phyloP scores from a whole-genome alignment of 2,888 invertebrate species.

The Atherix ibis region DNA sequence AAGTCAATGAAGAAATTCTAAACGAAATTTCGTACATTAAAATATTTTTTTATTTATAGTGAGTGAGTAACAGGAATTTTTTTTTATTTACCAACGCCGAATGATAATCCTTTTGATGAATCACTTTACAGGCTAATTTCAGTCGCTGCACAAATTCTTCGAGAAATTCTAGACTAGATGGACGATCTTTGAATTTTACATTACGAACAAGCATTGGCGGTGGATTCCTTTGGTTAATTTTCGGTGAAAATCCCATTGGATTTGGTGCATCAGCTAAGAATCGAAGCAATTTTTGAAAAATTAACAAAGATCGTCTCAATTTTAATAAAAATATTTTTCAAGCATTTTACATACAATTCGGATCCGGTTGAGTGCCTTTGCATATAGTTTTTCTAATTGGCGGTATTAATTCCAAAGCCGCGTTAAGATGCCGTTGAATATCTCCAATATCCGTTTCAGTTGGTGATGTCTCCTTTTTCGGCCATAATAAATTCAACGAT shows the following conservation, averaged over 20 bases:
- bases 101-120: constrained; percentile 62
- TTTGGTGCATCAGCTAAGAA: constrained; percentile 49
- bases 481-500: constrained; percentile 38
- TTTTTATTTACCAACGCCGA: constrained; percentile 50
- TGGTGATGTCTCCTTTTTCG: constrained; percentile 35
- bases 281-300: background rate
- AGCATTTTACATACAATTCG: constrained; percentile 20
- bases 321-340: background rate
- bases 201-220: constrained; percentile 98
- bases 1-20: constrained; percentile 90
- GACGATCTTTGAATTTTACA: constrained; percentile 69
- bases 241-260: constrained; percentile 89
- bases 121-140: constrained; percentile 66
- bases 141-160: constrained; percentile 69
- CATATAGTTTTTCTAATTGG: constrained; percentile 59
- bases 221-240: constrained; percentile 84
- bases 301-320: too few relatives aligned
- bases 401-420: constrained; percentile 69
- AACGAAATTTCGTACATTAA: constrained; percentile 12
- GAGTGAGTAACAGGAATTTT: too few relatives aligned
- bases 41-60: too few relatives aligned
- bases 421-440: constrained; percentile 63
- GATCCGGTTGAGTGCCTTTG: constrained; percentile 53
- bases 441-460: constrained; percentile 44
- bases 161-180: constrained; percentile 52